A percentile compares a stretch with the other conserved stretches of the same genome.
Conservation (phyloP, 2,797 vertebrate genomes). For the Sebastes aleutianus region DNA sequence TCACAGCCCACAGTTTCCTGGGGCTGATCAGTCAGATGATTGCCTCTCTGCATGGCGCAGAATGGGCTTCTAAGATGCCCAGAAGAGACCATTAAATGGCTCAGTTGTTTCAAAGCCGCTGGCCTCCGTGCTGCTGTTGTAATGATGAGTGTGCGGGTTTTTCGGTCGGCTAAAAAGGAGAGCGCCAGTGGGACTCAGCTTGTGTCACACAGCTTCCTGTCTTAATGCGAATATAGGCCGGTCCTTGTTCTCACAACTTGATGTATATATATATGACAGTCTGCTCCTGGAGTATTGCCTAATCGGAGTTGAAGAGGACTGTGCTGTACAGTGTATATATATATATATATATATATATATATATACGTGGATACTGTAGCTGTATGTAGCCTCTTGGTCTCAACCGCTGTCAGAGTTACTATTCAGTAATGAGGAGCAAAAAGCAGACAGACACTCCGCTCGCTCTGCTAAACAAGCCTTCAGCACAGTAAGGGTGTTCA, state of each 20-base stretch:
- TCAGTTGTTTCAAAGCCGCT: conserved; percentile 64
- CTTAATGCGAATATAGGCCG: conserved; percentile 5
- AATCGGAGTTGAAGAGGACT: conserved; percentile 2
- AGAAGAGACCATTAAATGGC: conserved; percentile 72
- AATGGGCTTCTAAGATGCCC: conserved; percentile 60
- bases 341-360: no score
- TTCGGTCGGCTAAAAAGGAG: conserved; percentile 27
- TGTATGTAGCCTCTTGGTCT: conserved; percentile 16
- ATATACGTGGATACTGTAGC: neutral
- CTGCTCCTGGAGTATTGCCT: conserved; percentile 7
- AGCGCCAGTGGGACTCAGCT: conserved; percentile 22
- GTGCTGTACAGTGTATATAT: neutral
- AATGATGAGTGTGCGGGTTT: conserved; percentile 61
- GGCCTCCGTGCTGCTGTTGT: conserved; percentile 35
- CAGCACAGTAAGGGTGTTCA: conserved; percentile 45
- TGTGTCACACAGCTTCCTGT: conserved; percentile 31
- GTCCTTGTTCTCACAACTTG: conserved; percentile 25
- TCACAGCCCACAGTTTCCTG: conserved; percentile 51
- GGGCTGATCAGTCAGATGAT: conserved; percentile 72
- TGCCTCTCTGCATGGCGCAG: conserved; percentile 60
- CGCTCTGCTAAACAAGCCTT: conserved; percentile 56
- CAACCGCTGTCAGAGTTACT: conserved; percentile 32
- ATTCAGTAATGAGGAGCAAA: conserved; percentile 60
- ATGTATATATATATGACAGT: conserved; percentile 24
- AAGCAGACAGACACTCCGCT: conserved; percentile 41